These are phyloP conservation scores for Lota lota DNA, from an alignment of 2,113 vertebrate species.

Conservation along the genomic window DNA sequence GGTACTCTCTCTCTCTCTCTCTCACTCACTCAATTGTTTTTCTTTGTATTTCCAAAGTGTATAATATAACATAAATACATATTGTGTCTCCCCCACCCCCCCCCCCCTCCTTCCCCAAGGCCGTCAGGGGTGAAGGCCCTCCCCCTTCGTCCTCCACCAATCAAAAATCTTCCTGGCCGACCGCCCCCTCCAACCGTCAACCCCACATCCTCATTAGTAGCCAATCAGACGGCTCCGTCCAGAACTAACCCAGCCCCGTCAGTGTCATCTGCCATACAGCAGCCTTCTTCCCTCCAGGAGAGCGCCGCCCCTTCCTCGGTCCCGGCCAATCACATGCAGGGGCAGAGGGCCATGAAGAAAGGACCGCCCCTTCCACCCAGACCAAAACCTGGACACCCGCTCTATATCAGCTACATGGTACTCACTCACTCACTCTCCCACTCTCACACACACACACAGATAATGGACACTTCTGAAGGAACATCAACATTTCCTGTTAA, in stretches of 20 bases:
- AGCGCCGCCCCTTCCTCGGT: conserved; percentile 60
- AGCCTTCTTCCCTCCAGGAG: conserved; percentile 37
- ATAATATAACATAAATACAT: no score
- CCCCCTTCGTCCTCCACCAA: conserved; percentile 77
- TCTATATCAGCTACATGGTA: conserved; percentile 83
- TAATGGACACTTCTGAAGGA: background rate
- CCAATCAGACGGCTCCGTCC: conserved; percentile 32
- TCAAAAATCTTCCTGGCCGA: conserved; percentile 80
- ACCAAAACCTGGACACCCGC: conserved; percentile 88
- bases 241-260: conserved; percentile 50
- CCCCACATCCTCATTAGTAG: conserved; percentile 35
- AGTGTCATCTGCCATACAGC: conserved; percentile 28
- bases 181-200: conserved; percentile 81
- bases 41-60: conserved; percentile 46
- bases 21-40: background rate
- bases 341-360: conserved; percentile 71
- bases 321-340: conserved; percentile 73
- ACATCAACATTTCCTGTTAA: background rate
- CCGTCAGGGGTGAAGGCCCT: conserved; percentile 51
- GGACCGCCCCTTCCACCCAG: conserved; percentile 90
- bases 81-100: background rate
- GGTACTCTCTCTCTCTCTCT: background rate
- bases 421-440: background rate
- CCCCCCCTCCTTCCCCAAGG: conserved; percentile 19
- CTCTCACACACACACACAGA: background rate